Conservation (phyloP, 2,888 invertebrate species). For the Phyllotreta cruciferae region DNA sequence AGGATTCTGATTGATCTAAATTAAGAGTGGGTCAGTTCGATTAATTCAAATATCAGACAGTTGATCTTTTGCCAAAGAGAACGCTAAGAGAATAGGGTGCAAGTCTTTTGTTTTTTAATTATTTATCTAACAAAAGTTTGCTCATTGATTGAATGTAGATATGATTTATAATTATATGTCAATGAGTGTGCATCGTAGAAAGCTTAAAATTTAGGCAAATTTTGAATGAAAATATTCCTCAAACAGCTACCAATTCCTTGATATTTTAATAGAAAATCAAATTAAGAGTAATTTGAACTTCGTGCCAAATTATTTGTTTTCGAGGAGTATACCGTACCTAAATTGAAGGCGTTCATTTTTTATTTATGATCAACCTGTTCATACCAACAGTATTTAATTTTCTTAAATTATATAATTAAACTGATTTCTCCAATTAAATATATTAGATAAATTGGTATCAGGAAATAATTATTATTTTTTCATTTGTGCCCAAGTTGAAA, state of each 20-base stretch:
- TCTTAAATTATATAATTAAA: background rate
- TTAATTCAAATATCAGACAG: slow-evolving; percentile 59
- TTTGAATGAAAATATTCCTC: background rate
- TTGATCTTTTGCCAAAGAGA: slow-evolving; percentile 57
- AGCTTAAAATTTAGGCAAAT: too few species aligned
- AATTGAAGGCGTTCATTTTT: slow-evolving; percentile 4
- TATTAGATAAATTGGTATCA: too few species aligned
- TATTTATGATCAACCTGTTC: background rate
- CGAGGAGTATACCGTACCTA: slow-evolving; percentile 7
- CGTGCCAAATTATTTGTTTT: slow-evolving; percentile 20
- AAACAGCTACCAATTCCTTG: background rate
- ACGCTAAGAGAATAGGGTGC: slow-evolving; percentile 25
- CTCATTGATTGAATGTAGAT: too few species aligned
- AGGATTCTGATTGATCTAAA: slow-evolving; percentile 58
- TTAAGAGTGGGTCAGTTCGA: slow-evolving; percentile 62
- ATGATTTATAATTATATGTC: too few species aligned
- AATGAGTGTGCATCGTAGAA: too few species aligned
- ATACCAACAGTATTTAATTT: background rate
- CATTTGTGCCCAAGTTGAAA: too few species aligned
- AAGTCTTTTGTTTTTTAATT: slow-evolving; percentile 6
- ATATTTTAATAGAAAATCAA: slow-evolving; percentile 3
- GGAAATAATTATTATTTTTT: too few species aligned
- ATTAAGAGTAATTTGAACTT: slow-evolving; percentile 12
- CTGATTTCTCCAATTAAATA: too few species aligned
- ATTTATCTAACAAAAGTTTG: too few species aligned